Conservation (phyloP, 2,113 vertebrate genomes). For the Urocitellus parryii region DNA sequence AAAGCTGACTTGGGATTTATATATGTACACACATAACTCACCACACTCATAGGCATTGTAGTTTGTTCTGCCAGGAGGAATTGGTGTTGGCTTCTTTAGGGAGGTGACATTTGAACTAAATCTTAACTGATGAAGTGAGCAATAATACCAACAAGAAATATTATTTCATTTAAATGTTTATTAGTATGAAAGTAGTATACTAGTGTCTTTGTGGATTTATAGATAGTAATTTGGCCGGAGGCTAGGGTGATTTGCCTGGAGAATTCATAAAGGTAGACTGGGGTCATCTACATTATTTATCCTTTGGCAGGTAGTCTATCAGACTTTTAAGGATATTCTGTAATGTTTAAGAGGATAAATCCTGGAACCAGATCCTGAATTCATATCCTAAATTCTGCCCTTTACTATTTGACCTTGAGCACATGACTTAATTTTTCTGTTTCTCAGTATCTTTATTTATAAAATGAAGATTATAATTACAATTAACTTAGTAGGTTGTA, state of each 20-base stretch:
- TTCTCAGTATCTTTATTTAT: background rate
- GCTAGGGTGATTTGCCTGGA: background rate
- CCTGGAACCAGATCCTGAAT: background rate
- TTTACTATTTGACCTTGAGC: background rate
- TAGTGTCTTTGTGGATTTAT: background rate
- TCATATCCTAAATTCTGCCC: background rate
- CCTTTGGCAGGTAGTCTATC: background rate
- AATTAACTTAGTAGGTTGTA: background rate
- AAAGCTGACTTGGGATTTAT: background rate
- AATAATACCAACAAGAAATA: background rate
- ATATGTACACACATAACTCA: background rate
- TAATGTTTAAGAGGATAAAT: background rate
- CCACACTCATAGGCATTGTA: background rate
- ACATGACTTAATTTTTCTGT: background rate
- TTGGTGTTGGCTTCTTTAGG: background rate
- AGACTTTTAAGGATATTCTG: background rate
- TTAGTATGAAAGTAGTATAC: background rate
- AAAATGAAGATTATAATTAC: background rate
- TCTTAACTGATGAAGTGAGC: background rate
- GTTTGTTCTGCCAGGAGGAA: background rate
- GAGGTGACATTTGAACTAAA: background rate
- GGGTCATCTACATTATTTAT: background rate
- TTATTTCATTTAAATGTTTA: background rate
- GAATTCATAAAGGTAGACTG: slow-evolving; percentile 16
- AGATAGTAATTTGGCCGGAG: background rate